Conservation (phyloP, 30 jellyfish, hydroid and myxozoan genomes). For the Aurelia sp. region DNA sequence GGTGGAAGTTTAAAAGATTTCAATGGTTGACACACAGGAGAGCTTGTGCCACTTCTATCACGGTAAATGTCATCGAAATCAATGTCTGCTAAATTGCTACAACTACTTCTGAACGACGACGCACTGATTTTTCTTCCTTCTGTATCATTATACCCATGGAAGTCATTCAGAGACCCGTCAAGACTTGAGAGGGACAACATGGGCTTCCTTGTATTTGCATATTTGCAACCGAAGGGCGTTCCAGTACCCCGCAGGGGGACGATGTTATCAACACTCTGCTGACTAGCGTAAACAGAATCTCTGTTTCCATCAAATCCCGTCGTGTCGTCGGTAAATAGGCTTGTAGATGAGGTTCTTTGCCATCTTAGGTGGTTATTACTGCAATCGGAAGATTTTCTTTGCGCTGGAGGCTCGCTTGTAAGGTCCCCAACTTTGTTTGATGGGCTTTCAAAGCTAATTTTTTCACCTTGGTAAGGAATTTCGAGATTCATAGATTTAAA, state of each 20-base stretch:
- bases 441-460: not conserved
- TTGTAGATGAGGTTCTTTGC: not conserved
- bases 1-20: slow-evolving; percentile 5
- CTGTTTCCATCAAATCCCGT: not conserved
- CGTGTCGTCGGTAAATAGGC: not conserved
- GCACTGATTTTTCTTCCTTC: slow-evolving; percentile 13
- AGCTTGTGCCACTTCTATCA: slow-evolving; percentile 27
- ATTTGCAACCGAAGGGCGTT: too few relatives aligned
- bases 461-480: slow-evolving; percentile 9
- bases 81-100: slow-evolving; percentile 38
- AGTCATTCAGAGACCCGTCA: slow-evolving; percentile 25
- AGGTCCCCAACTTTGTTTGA: not conserved
- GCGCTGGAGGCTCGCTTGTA: not conserved
- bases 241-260: too few relatives aligned
- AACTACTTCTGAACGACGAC: slow-evolving; percentile 45
- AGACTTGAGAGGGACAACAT: slow-evolving; percentile 12
- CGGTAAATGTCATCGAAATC: slow-evolving; percentile 42
- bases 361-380: slow-evolving; percentile 16
- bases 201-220: not conserved
- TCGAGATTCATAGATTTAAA: slow-evolving; percentile 28
- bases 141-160: not conserved
- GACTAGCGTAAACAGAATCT: too few relatives aligned
- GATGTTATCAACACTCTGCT: too few relatives aligned
- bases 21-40: not conserved
- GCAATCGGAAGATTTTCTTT: slow-evolving; percentile 33